phyloP scores from a whole-genome alignment of 2,888 invertebrate species.

The Didymodactylos carnosus region DNA sequence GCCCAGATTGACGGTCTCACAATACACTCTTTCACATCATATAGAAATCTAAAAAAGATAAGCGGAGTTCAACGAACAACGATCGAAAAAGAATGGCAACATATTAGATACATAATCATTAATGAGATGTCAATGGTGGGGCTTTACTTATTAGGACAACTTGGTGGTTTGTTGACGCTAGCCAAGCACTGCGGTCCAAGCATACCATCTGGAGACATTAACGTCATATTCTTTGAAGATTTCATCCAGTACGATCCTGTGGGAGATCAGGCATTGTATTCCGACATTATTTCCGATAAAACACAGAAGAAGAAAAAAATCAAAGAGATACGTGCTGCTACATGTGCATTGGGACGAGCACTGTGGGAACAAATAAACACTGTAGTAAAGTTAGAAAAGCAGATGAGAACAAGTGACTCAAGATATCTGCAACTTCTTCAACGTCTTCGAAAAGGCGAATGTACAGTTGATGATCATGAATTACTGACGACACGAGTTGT shows the following conservation, averaged over 20 bases:
- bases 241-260: neutral
- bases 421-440: neutral
- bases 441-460: neutral
- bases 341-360: neutral
- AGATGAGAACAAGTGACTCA: neutral
- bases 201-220: neutral
- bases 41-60: neutral
- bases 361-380: neutral
- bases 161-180: neutral
- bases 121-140: neutral
- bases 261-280: neutral
- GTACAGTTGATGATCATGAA: neutral
- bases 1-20: neutral
- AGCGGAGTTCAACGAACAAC: neutral
- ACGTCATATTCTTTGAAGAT: neutral
- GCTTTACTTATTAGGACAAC: neutral
- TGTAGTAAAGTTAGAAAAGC: neutral
- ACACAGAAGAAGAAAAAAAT: neutral
- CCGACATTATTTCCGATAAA: neutral
- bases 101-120: neutral
- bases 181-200: neutral
- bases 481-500: neutral
- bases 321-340: neutral
- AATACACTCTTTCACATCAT: neutral
- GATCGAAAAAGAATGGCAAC: neutral